phyloP scores from a whole-genome alignment of 2,797 vertebrate genomes.

The Lepus oiostolus region DNA sequence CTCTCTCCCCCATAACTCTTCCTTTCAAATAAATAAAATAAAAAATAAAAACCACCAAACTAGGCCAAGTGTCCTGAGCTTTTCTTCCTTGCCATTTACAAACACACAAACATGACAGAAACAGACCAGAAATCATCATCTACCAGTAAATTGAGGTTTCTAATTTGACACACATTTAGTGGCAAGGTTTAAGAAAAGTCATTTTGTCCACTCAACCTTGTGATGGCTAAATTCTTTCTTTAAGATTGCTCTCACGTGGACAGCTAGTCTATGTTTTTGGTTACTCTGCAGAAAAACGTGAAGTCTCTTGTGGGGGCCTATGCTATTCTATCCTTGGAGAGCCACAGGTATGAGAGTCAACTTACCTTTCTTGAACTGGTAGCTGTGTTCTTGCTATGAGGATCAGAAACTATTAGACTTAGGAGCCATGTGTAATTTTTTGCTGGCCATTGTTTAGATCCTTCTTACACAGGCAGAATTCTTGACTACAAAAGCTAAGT shows the following conservation, averaged over 20 bases:
- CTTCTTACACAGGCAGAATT: background rate
- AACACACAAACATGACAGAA: background rate
- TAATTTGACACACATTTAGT: background rate
- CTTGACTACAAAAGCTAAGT: background rate
- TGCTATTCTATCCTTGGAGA: background rate
- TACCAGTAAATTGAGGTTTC: background rate
- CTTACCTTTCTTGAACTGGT: background rate
- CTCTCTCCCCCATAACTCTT: no score
- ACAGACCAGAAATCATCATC: background rate
- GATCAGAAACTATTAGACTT: background rate
- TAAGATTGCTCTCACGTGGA: background rate
- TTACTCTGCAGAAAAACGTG: background rate
- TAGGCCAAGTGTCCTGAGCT: background rate
- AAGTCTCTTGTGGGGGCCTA: background rate
- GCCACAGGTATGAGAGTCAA: background rate
- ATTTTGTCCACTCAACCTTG: background rate
- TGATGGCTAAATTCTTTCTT: background rate
- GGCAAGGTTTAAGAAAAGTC: slow-evolving; percentile 18
- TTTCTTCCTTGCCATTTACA: slow-evolving; percentile 42
- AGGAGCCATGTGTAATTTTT: background rate
- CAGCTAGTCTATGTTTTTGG: background rate
- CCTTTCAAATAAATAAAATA: no score
- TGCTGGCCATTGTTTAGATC: background rate
- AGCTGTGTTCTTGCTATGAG: background rate
- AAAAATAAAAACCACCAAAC: no score